Percentiles rank a stretch among this genome's conserved stretches.
phyloP scores from a whole-genome alignment of 2,888 invertebrate species.

The Conops quadrifasciatus region DNA sequence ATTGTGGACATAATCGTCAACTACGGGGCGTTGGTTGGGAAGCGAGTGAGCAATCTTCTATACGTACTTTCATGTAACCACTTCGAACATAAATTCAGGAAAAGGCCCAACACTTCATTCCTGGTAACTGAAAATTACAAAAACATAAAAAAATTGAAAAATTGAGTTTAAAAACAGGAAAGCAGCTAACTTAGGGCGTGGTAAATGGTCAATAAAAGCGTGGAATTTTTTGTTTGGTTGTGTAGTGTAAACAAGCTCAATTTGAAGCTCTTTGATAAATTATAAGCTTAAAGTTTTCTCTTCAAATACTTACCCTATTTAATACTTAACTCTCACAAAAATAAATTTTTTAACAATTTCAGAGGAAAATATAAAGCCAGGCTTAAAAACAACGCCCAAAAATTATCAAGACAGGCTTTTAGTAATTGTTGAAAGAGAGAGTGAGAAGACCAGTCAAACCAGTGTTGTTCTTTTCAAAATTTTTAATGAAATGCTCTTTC shows the following conservation, averaged over 20 bases:
- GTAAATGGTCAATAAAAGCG: background rate
- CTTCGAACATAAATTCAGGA: background rate
- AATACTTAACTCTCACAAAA: no score
- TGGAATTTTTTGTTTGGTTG: no score
- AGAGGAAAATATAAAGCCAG: background rate
- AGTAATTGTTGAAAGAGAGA: no score
- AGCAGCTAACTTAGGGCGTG: background rate
- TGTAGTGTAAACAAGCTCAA: no score
- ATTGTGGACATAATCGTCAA: slow-evolving; percentile 70
- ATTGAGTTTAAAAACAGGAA: background rate
- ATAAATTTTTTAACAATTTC: background rate
- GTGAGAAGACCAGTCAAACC: no score
- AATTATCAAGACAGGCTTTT: no score
- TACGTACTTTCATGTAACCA: background rate
- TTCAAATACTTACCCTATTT: no score
- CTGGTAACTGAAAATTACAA: background rate
- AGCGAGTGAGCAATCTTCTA: background rate
- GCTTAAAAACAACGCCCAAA: no score
- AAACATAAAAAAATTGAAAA: background rate
- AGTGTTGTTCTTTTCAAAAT: no score
- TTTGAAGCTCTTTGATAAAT: no score
- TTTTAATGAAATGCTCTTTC: no score
- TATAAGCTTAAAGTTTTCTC: no score
- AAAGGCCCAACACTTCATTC: background rate
- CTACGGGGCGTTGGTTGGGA: slow-evolving; percentile 1